Conservation (phyloP, 2,797 vertebrate genomes). For the Psittacula echo region DNA sequence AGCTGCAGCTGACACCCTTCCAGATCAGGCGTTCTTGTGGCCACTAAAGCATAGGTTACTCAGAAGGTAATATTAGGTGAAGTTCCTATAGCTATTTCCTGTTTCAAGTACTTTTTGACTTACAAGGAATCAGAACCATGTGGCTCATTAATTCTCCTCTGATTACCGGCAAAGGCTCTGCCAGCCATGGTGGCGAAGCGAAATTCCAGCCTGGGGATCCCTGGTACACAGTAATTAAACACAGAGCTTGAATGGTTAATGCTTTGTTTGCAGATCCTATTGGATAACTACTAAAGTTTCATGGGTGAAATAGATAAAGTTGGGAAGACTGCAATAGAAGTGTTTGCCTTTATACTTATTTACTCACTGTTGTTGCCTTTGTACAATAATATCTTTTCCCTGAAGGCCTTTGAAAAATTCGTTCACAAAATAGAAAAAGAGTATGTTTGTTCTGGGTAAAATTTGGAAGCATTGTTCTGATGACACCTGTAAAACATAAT, state of each 20-base stretch:
- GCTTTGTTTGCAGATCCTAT: conserved; percentile 41
- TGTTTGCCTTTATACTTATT: conserved; percentile 59
- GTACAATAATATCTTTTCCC: conserved; percentile 63
- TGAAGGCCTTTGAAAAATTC: conserved; percentile 66
- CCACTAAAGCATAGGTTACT: not conserved
- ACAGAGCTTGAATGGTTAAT: not conserved
- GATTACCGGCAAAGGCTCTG: not conserved
- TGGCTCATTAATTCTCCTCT: not conserved
- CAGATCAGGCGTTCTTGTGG: not conserved
- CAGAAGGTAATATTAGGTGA: not conserved
- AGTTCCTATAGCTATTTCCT: not conserved
- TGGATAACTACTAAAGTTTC: conserved; percentile 41
- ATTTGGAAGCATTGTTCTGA: conserved; percentile 57
- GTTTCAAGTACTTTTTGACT: not conserved
- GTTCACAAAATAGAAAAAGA: conserved; percentile 66
- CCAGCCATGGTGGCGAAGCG: not conserved
- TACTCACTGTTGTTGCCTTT: conserved; percentile 49
- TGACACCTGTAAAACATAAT: conserved; percentile 84
- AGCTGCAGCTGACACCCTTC: not conserved
- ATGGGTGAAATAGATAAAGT: conserved; percentile 32
- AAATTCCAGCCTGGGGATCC: conserved; percentile 14
- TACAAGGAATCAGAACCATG: not conserved
- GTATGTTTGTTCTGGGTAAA: conserved; percentile 60
- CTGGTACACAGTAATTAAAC: not conserved
- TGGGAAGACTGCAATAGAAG: conserved; percentile 28